These are phyloP conservation scores for Nephotettix cincticeps DNA, from an alignment of 1,140 invertebrate species.

Conservation along the genomic window DNA sequence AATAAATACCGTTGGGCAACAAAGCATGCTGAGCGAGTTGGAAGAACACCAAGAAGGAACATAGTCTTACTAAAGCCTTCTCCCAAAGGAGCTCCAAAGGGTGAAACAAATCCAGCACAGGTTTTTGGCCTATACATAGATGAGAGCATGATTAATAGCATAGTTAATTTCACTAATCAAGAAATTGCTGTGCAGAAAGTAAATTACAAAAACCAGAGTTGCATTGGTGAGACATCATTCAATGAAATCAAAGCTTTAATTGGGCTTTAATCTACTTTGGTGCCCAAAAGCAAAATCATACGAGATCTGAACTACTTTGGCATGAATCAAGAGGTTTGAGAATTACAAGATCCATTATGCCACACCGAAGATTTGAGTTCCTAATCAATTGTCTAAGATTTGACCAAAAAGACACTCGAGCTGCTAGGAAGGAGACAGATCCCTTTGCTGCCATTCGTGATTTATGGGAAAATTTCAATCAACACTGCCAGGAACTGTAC, in stretches of 20 bases:
- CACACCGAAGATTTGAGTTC: slow-evolving; percentile 35
- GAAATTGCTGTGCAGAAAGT: too few relatives aligned
- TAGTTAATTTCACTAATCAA: too few relatives aligned
- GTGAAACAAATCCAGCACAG: too few relatives aligned
- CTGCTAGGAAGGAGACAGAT: too few relatives aligned
- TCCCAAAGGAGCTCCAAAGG: too few relatives aligned
- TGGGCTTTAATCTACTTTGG: slow-evolving; percentile 21
- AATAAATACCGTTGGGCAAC: slow-evolving; percentile 15
- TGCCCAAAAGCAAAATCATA: slow-evolving; percentile 12
- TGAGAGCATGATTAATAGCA: too few relatives aligned
- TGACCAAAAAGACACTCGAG: too few relatives aligned
- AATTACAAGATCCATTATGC: slow-evolving; percentile 34
- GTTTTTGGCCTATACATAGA: too few relatives aligned
- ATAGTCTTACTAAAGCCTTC: too few relatives aligned
- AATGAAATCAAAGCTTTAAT: too few relatives aligned
- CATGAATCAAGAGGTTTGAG: slow-evolving; percentile 26
- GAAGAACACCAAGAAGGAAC: slow-evolving; percentile 24
- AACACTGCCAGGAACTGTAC: slow-evolving; percentile 21
- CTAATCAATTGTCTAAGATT: slow-evolving; percentile 28
- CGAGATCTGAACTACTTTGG: slow-evolving; percentile 25
- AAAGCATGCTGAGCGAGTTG: neutral
- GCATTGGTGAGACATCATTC: too few relatives aligned
- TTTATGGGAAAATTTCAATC: slow-evolving; percentile 32
- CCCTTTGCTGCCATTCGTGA: slow-evolving; percentile 35
- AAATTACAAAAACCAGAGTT: too few relatives aligned